Percentiles rank a stretch among this genome's conserved stretches.
Evolutionary conservation across 92 coral and sea anemone genomes (phyloP).

Genomic region (Isaurus tuberculatus): DNA sequence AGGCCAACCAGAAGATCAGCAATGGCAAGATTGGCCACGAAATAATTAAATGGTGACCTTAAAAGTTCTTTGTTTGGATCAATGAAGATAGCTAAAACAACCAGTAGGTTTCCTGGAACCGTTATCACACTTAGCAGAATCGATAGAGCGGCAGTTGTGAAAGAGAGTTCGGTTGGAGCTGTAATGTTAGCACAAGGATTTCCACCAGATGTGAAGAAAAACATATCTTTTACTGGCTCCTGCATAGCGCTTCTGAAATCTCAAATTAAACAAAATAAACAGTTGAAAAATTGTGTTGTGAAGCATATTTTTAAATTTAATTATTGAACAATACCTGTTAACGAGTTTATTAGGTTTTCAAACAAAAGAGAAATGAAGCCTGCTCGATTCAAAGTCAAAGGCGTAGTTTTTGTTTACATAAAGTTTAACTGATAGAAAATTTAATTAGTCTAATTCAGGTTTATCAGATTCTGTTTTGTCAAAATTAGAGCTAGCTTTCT

Average conservation of each 20-base stretch:
- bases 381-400: no score
- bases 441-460: no score
- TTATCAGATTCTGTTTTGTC: no score
- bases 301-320: no score
- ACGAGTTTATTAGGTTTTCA: no score
- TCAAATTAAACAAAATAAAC: not conserved
- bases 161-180: slow-evolving; percentile 71
- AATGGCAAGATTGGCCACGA: slow-evolving; percentile 79
- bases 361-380: no score
- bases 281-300: not conserved
- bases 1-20: slow-evolving; percentile 90
- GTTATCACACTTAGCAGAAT: slow-evolving; percentile 78
- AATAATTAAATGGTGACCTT: slow-evolving; percentile 76
- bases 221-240: slow-evolving; percentile 42
- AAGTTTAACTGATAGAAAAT: no score
- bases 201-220: slow-evolving; percentile 50
- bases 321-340: no score
- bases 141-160: slow-evolving; percentile 77
- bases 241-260: slow-evolving; percentile 18
- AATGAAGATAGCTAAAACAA: slow-evolving; percentile 79
- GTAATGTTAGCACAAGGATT: slow-evolving; percentile 71
- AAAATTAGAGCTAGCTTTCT: no score
- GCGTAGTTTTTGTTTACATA: no score
- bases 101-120: slow-evolving; percentile 84
- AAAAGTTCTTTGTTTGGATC: slow-evolving; percentile 81